Evolutionary conservation across 2,113 vertebrate genomes (phyloP).

Genomic region (Limnothrissa miodon): DNA sequence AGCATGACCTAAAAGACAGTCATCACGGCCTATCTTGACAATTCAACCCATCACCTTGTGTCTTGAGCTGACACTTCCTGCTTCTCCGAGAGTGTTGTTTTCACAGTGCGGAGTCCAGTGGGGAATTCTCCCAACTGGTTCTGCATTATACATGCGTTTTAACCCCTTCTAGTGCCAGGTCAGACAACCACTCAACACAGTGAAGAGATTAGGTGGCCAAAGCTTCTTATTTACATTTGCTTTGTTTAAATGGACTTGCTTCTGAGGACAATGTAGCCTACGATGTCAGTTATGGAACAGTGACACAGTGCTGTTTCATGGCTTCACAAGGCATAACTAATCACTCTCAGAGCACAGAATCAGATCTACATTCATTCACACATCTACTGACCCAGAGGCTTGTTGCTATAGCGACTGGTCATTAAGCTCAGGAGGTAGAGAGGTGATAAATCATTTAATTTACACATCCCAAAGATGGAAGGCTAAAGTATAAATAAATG

Average conservation of each 20-base stretch:
- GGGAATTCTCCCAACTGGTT: background rate
- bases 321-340: background rate
- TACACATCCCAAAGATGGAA: background rate
- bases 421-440: background rate
- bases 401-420: background rate
- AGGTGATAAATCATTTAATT: conserved; percentile 3
- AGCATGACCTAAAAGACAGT: background rate
- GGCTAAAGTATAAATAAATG: background rate
- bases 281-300: background rate
- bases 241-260: background rate
- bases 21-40: background rate
- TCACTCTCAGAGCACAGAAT: background rate
- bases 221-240: background rate
- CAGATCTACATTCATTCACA: background rate
- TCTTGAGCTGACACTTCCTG: background rate
- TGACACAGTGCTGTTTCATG: background rate
- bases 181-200: background rate
- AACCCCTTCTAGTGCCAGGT: background rate
- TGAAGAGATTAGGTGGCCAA: background rate
- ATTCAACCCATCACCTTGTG: background rate
- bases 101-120: background rate
- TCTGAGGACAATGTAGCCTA: background rate
- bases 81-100: background rate
- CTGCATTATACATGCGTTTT: background rate
- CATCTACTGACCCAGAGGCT: background rate